Percentiles rank a stretch among this genome's conserved stretches.
Conservation (phyloP, 1,140 invertebrate species). For the Doryteuthis pealeii region DNA sequence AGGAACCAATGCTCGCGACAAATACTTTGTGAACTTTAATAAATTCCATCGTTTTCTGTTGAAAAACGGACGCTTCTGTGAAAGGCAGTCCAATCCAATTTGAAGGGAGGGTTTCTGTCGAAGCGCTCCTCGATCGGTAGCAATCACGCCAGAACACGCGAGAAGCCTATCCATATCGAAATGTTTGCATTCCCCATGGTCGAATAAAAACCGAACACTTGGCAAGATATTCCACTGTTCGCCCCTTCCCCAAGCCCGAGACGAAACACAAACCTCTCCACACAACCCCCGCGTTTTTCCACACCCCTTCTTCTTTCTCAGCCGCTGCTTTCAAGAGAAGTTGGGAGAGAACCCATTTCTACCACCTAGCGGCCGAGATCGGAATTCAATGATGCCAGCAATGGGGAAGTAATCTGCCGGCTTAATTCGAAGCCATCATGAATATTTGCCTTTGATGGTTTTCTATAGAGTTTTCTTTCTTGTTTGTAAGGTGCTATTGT, state of each 20-base stretch:
- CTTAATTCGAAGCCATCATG: background rate
- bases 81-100: background rate
- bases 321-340: background rate
- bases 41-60: background rate
- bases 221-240: background rate
- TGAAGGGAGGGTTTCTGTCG: background rate
- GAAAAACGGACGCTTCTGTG: too few relatives aligned
- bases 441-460: conserved; percentile 8
- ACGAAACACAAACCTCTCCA: too few relatives aligned
- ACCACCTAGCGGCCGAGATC: background rate
- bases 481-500: background rate
- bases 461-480: background rate
- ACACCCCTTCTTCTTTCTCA: too few relatives aligned
- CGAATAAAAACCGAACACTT: background rate
- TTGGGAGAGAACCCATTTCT: background rate
- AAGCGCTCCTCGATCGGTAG: background rate
- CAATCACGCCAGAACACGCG: background rate
- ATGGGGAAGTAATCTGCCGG: background rate
- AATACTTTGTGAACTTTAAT: background rate
- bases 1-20: background rate
- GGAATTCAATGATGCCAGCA: background rate
- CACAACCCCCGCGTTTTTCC: too few relatives aligned
- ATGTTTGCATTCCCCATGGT: background rate
- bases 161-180: background rate
- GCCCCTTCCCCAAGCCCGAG: too few relatives aligned